Evolutionary conservation across 2,113 vertebrate species (phyloP), one percentile per base, ranked within the genome.

Genomic region (Dascyllus trimaculatus): DNA sequence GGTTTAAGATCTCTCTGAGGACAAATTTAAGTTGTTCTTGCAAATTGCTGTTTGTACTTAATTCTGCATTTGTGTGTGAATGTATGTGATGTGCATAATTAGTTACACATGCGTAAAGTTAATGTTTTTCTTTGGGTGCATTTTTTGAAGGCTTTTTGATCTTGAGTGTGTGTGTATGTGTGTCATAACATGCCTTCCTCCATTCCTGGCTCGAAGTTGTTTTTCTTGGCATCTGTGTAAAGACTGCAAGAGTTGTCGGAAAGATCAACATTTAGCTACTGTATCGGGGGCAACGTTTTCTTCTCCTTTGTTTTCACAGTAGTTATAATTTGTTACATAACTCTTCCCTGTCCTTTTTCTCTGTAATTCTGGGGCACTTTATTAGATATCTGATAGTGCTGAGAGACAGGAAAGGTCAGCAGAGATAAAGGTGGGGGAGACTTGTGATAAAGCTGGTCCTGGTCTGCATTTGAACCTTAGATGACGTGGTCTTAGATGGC

Each of bases 171-270:
- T 67, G 51, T 60, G 6, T 35, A 21, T 77, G 38, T 77, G 21
- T 70, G 26, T 52, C 32, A 13, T 53, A 43, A 51, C 45, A 11
- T 43, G 21, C 60, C 32, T 68, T 74, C 75, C 52, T 65, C 22
- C 35, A 21, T 58, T 80, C 45, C 60, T 64, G 54, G 71, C 75
- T 77, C 32, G 1, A 25, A 71, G 14, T 51, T 85, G 82, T 93
- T 91, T 77, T 85, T 75, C 71, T 90, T 91, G 90, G 90, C 81
- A 24, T 80, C 52, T n/a, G 19, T 77, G 43, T 51, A 82, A 85
- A 81, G 77, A 68, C 11, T 38, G 26, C 11, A 38, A 75, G 70
- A 71, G 71, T 86, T 85, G 71, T 85, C 58, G 5, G 51, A 77
- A 73, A 77, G 58, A 85, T 86, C 71, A 80, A 80, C 74, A 58